These are phyloP conservation scores for Actinia tenebrosa DNA, from an alignment of 64 coral and sea anemone genomes.

Conservation along the genomic window DNA sequence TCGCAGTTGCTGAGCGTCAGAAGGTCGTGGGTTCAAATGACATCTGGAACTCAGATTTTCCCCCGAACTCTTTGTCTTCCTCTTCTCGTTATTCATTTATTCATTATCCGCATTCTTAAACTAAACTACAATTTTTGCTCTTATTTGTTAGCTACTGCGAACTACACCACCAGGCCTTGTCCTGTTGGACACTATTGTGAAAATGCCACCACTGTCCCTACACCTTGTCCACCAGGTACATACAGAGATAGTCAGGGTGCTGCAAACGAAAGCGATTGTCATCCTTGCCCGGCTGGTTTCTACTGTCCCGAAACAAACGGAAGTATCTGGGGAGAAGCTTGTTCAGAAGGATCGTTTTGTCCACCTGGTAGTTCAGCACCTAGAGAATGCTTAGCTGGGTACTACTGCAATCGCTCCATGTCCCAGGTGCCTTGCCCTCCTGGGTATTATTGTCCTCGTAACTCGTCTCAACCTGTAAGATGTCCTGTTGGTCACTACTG, in stretches of 20 bases:
- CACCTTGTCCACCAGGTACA: constrained; percentile 83
- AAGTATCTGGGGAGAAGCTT: constrained; percentile 67
- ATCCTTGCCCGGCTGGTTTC: constrained; percentile 66
- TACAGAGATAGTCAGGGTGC: constrained; percentile 70
- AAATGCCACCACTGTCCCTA: constrained; percentile 65
- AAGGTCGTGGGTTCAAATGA: too few relatives aligned
- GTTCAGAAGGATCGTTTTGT: constrained; percentile 74
- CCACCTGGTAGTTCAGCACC: constrained; percentile 76
- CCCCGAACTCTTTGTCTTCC: too few relatives aligned
- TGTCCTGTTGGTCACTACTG: constrained; percentile 85
- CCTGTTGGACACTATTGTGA: constrained; percentile 83
- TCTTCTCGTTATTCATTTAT: too few relatives aligned
- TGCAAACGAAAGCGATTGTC: constrained; percentile 64
- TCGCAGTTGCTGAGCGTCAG: too few relatives aligned
- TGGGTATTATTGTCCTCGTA: constrained; percentile 81
- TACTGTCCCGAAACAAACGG: constrained; percentile 69
- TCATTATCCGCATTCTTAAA: not conserved
- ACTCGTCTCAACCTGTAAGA: constrained; percentile 53
- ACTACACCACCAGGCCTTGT: constrained; percentile 72
- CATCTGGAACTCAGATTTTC: too few relatives aligned
- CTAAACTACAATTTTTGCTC: not conserved
- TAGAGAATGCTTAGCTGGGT: constrained; percentile 69
- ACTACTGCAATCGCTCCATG: constrained; percentile 81
- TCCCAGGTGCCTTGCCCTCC: constrained; percentile 70
- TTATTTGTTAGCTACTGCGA: constrained; percentile 46